Evolutionary conservation across 2,113 vertebrate genomes (phyloP).

Genomic region (Choloepus hoffmanni): DNA sequence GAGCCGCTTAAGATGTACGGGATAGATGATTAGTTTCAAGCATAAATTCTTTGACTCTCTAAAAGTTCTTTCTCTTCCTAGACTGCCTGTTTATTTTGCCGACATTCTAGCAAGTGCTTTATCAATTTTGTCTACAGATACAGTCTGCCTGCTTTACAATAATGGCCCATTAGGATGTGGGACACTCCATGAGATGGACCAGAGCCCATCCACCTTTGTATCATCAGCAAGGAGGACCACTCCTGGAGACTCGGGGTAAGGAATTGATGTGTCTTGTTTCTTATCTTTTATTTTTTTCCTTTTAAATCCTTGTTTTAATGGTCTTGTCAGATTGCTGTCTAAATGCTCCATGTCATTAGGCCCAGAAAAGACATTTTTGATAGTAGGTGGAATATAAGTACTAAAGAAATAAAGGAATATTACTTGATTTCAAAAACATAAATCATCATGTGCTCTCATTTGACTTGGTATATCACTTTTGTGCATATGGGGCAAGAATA

Average conservation of each 20-base stretch:
- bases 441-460: not conserved
- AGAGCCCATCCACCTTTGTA: not conserved
- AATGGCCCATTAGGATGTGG: not conserved
- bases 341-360: not conserved
- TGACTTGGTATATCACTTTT: not conserved
- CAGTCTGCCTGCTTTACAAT: not conserved
- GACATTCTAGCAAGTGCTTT: not conserved
- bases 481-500: not conserved
- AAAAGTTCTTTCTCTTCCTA: constrained; percentile 5
- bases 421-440: not conserved
- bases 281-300: not conserved
- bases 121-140: not conserved
- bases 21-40: not conserved
- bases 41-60: not conserved
- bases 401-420: not conserved
- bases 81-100: not conserved
- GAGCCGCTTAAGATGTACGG: not conserved
- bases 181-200: no score
- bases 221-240: not conserved
- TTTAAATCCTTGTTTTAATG: not conserved
- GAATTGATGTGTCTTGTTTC: not conserved
- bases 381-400: not conserved
- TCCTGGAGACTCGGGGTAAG: not conserved
- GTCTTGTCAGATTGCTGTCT: not conserved
- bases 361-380: not conserved